Evolutionary conservation across 2,888 invertebrate species (phyloP).

Genomic region (Thymelicus acteon): DNA sequence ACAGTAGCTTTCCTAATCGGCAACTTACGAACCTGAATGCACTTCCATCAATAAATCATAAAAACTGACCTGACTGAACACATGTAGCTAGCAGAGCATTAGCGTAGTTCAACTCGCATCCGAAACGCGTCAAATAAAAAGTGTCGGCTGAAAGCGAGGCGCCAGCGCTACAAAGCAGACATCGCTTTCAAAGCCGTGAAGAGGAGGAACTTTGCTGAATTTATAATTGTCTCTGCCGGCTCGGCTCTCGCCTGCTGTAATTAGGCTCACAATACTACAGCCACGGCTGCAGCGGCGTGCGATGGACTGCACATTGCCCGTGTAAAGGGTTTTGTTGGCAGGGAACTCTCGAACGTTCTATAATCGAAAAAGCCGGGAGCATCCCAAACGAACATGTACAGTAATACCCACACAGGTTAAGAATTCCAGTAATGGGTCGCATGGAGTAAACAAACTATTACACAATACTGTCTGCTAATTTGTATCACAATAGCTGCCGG

Average conservation of each 20-base stretch:
- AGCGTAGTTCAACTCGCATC: slow-evolving; percentile 38
- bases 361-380: neutral
- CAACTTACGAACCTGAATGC: too few relatives aligned
- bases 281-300: neutral
- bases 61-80: too few relatives aligned
- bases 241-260: slow-evolving; percentile 46
- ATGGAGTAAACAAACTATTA: too few relatives aligned
- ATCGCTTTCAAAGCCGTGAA: slow-evolving; percentile 45
- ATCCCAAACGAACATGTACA: neutral
- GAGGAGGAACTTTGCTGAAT: slow-evolving; percentile 50
- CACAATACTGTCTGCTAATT: neutral
- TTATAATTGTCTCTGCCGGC: slow-evolving; percentile 52
- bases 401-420: neutral
- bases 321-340: slow-evolving; percentile 4
- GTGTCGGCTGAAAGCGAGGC: slow-evolving; percentile 58
- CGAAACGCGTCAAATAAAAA: slow-evolving; percentile 45
- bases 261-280: slow-evolving; percentile 40
- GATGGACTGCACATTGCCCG: slow-evolving; percentile 7
- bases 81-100: neutral
- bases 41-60: too few relatives aligned
- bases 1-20: too few relatives aligned
- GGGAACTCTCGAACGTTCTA: slow-evolving; percentile 1
- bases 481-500: neutral
- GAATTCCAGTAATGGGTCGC: neutral
- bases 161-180: slow-evolving; percentile 45